Evolutionary conservation across 2,888 invertebrate species (phyloP), one percentile per base, ranked within the genome.

Genomic region (Mantis religiosa): DNA sequence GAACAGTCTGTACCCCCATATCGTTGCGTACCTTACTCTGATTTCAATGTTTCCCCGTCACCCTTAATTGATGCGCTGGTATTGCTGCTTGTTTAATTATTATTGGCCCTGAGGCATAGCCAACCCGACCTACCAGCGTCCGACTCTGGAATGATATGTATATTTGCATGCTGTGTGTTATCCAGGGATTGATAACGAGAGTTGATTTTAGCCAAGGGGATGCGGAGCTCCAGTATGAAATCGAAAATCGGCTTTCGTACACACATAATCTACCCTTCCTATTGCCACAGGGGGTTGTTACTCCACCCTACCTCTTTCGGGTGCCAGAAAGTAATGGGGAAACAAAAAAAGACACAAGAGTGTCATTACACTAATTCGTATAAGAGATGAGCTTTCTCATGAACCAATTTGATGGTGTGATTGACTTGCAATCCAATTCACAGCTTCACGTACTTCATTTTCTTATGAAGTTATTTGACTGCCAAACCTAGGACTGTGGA

Each of bases 1-100:
- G 4, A 20, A 25, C 54, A 71, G 54, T 71, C 20, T 71, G 54
- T 71, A 71, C 20, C 54, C 3, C 15, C 54, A 25, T 71, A 71
- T 71, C 54, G 54, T 20, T 71, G 54, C 87, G 82, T 87, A 82
- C 82, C 87, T 87, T 87, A 82, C 34, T 81, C 81, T 81, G 86
- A 81, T 86, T 71, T 30, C 85, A 54, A 30, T 82, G 82, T 87
- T 87, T 82, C 87, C 54, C 54, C 54, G 54, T 82, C 34, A 28
- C 82, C 87, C 87, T 34, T 87, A 82, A 87, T 87, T 82, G 87
- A 87, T 87, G 81, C 34, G 25, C 30, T 87, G 54, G 87, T 87
- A 82, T 82, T 87, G 87, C 82, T 87, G 87, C 82, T 87, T 87
- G 87, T 87, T 87, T 87, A 87, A 87, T 87, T 87, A 34, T 87